Evolutionary conservation across 2,888 invertebrate genomes (phyloP).

Genomic region (Furcula furcula): DNA sequence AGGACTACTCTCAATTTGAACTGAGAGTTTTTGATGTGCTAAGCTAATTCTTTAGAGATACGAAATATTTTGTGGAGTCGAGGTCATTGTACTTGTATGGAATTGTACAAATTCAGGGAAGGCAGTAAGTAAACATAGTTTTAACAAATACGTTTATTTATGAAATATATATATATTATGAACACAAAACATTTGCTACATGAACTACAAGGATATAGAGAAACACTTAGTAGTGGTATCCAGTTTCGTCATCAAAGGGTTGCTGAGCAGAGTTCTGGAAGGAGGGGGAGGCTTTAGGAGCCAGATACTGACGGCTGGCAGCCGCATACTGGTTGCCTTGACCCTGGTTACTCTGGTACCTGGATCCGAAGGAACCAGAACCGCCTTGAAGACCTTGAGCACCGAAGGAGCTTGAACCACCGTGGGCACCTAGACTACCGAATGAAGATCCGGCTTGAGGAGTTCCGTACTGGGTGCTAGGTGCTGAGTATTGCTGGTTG

Average conservation of each 20-base stretch:
- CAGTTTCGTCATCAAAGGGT: slow-evolving; percentile 64
- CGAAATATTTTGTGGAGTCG: too few species aligned
- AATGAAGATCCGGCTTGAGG: slow-evolving; percentile 9
- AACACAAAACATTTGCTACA: slow-evolving; percentile 20
- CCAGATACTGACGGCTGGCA: slow-evolving; percentile 61
- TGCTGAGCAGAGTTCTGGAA: slow-evolving; percentile 60
- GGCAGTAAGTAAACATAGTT: slow-evolving; percentile 1
- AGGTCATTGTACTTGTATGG: too few species aligned
- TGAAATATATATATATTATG: slow-evolving; percentile 27
- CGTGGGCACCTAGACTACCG: neutral
- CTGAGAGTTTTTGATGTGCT: too few species aligned
- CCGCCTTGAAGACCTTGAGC: neutral
- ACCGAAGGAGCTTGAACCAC: neutral
- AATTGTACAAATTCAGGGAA: too few species aligned
- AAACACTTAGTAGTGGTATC: slow-evolving; percentile 59
- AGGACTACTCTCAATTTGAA: too few species aligned
- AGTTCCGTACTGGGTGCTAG: slow-evolving; percentile 34
- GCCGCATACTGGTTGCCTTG: slow-evolving; percentile 36
- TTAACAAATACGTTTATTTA: slow-evolving; percentile 28
- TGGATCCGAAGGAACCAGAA: slow-evolving; percentile 6
- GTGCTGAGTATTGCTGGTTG: slow-evolving; percentile 25
- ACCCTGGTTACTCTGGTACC: slow-evolving; percentile 11
- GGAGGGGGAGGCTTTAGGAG: slow-evolving; percentile 42
- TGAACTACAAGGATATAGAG: slow-evolving; percentile 16
- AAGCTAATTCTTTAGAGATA: too few species aligned